A percentile compares a stretch with the other conserved stretches of the same genome.
phyloP scores from a whole-genome alignment of 2,888 invertebrate genomes.

The Ophion ventricosus region DNA sequence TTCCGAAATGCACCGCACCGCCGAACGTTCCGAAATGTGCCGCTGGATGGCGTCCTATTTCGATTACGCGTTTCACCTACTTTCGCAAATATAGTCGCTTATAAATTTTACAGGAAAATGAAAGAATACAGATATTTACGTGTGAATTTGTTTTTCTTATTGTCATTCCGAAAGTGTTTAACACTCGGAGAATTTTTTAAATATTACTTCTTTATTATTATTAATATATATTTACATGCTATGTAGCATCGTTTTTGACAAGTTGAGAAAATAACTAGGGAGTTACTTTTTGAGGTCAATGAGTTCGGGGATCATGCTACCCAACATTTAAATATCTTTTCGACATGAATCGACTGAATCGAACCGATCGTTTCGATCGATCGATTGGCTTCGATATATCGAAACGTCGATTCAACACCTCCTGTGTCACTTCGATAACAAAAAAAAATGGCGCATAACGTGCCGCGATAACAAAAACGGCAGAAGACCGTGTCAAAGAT shows the following conservation, averaged over 20 bases:
- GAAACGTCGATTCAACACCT: background rate
- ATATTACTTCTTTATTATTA: no score
- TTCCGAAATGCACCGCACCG: background rate
- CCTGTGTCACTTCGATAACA: background rate
- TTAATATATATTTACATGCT: no score
- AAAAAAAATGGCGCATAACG: background rate
- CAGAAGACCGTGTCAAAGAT: constrained; percentile 82
- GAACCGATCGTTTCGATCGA: background rate
- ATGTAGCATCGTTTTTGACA: no score
- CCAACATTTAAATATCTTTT: no score
- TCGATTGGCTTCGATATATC: constrained; percentile 5
- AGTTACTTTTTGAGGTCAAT: no score
- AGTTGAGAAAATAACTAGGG: no score
- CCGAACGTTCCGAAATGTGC: background rate
- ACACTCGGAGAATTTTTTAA: no score
- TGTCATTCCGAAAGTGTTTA: background rate
- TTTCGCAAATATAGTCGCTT: no score
- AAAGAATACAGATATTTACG: background rate
- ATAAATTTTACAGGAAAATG: no score
- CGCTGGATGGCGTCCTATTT: background rate
- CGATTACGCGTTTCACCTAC: background rate
- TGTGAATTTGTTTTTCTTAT: background rate
- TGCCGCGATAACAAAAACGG: background rate
- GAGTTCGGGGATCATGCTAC: no score
- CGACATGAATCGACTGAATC: no score